Conservation (phyloP, 2,888 invertebrate species). For the Tribolium freemani region DNA sequence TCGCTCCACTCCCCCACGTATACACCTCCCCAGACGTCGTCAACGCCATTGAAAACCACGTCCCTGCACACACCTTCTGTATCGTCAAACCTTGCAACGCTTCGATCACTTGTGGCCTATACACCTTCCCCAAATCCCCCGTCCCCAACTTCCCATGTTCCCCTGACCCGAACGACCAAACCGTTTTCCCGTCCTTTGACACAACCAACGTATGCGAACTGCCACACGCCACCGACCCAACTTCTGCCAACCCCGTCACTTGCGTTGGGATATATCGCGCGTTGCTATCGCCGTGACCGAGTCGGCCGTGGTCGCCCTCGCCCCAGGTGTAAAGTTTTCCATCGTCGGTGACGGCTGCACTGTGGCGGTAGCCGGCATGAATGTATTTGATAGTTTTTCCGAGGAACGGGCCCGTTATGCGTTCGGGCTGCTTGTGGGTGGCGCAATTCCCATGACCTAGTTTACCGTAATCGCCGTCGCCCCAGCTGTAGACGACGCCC, state of each 20-base stretch:
- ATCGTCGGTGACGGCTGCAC: slow-evolving; percentile 72
- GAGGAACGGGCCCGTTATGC: slow-evolving; percentile 68
- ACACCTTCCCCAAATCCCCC: slow-evolving; percentile 67
- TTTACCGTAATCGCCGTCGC: slow-evolving; percentile 74
- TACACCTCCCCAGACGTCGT: slow-evolving; percentile 70
- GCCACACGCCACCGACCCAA: slow-evolving; percentile 73
- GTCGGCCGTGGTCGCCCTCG: slow-evolving; percentile 71
- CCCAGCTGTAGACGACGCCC: slow-evolving; percentile 73
- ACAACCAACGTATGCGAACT: slow-evolving; percentile 72
- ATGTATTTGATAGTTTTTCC: slow-evolving; percentile 70
- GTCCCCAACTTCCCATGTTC: slow-evolving; percentile 72
- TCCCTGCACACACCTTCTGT: slow-evolving; percentile 72
- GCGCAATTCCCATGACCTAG: slow-evolving; percentile 71
- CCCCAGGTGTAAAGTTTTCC: slow-evolving; percentile 74
- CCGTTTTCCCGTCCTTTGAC: slow-evolving; percentile 71
- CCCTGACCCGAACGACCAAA: slow-evolving; percentile 74
- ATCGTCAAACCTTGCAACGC: slow-evolving; percentile 72
- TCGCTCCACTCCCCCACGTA: slow-evolving; percentile 75
- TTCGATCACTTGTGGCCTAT: slow-evolving; percentile 74
- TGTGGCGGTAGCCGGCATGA: slow-evolving; percentile 72
- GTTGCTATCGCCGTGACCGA: slow-evolving; percentile 75
- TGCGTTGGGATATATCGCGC: slow-evolving; percentile 73
- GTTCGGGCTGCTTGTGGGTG: slow-evolving; percentile 71
- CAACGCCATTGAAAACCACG: slow-evolving; percentile 71
- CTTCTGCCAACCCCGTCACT: slow-evolving; percentile 71